Conservation (phyloP, 2,113 vertebrate species). For the Dromaius novaehollandiae region DNA sequence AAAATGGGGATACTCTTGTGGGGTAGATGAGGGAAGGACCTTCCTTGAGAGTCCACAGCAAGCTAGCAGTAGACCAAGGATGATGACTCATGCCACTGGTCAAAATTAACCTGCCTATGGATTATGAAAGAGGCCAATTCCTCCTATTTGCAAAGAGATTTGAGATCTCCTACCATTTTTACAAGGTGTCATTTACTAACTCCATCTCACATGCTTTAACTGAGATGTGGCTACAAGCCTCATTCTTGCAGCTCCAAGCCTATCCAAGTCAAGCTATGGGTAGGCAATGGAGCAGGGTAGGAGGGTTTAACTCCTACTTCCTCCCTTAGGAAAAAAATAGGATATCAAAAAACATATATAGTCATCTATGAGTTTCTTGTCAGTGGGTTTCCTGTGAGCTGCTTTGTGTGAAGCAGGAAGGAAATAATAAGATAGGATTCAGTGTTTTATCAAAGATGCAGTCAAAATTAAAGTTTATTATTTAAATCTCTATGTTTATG, state of each 20-base stretch:
- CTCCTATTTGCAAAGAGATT: not conserved
- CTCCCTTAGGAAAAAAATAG: not conserved
- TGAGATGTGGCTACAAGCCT: not conserved
- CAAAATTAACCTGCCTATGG: not conserved
- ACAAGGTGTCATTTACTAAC: not conserved
- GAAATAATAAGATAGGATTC: not conserved
- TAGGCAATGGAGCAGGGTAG: not conserved
- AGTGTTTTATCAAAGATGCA: not conserved
- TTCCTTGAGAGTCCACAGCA: not conserved
- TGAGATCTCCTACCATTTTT: not conserved
- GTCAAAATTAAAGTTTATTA: not conserved
- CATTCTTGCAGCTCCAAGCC: not conserved
- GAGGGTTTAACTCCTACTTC: not conserved
- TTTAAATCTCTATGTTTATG: not conserved
- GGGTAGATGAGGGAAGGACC: not conserved
- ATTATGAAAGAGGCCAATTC: not conserved
- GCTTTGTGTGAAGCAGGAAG: not conserved
- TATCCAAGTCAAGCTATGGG: not conserved
- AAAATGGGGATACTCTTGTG: not conserved
- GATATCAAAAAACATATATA: accelerated
- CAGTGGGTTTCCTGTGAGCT: not conserved
- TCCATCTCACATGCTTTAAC: not conserved
- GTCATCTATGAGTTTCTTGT: not conserved
- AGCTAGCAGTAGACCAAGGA: not conserved
- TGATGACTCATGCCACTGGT: not conserved